A percentile compares a stretch with the other conserved stretches of the same genome.
Evolutionary conservation across 1,140 invertebrate species (phyloP).

Genomic region (Periplaneta americana): DNA sequence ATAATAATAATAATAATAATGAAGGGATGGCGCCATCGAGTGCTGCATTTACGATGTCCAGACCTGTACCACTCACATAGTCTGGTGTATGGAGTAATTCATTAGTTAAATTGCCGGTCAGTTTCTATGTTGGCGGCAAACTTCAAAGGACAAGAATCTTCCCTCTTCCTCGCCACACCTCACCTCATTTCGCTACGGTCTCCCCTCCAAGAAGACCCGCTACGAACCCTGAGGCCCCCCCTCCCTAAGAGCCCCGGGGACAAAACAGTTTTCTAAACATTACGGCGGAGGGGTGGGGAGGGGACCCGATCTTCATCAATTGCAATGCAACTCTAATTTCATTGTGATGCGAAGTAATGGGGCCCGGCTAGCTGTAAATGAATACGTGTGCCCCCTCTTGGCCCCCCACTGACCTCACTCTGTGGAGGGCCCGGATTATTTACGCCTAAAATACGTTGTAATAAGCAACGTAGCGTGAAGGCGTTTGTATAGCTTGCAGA

Average conservation of each 20-base stretch:
- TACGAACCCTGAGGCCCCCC: background rate
- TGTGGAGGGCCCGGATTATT: background rate
- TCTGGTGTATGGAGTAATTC: background rate
- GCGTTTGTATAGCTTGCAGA: too few relatives aligned
- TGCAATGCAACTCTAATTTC: background rate
- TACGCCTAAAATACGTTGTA: too few relatives aligned
- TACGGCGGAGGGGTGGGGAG: background rate
- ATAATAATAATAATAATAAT: too few relatives aligned
- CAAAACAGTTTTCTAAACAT: background rate
- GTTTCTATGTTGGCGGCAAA: conserved; percentile 1
- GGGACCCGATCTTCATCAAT: background rate
- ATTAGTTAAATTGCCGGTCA: conserved; percentile 9
- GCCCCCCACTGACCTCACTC: too few relatives aligned
- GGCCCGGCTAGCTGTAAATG: background rate
- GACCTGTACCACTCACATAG: background rate
- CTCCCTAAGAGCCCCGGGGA: background rate
- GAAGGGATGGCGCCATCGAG: too few relatives aligned
- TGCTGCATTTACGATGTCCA: background rate
- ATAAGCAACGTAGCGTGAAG: background rate
- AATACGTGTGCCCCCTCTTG: background rate
- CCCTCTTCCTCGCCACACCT: background rate
- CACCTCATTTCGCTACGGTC: background rate
- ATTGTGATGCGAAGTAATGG: background rate
- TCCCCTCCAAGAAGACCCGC: background rate
- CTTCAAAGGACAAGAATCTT: background rate